A percentile compares a stretch with the other conserved stretches of the same genome.
Conservation (phyloP, 2,888 invertebrate genomes). For the Crossocerus cetratus region DNA sequence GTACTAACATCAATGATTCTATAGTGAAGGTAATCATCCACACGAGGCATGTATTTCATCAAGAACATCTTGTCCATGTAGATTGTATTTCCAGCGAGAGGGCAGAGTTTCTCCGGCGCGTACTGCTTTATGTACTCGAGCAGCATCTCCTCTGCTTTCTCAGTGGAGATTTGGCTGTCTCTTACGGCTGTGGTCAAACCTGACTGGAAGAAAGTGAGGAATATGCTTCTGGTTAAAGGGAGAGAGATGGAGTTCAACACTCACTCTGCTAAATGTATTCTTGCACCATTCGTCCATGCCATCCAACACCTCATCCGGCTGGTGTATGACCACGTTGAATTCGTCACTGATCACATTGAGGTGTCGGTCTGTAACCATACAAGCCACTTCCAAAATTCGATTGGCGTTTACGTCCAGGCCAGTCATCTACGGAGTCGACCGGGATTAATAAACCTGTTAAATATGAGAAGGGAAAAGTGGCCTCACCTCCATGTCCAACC, state of each 20-base stretch:
- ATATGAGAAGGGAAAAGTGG: too few relatives aligned
- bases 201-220: constrained; percentile 77
- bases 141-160: constrained; percentile 84
- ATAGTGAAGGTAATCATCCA: constrained; percentile 91
- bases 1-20: constrained; percentile 95
- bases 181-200: constrained; percentile 87
- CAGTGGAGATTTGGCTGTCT: constrained; percentile 82
- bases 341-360: constrained; percentile 87
- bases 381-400: constrained; percentile 92
- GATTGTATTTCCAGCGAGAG: constrained; percentile 92
- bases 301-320: constrained; percentile 84
- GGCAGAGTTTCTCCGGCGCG: constrained; percentile 80
- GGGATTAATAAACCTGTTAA: too few relatives aligned
- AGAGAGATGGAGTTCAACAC: background rate
- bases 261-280: constrained; percentile 87
- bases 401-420: constrained; percentile 88
- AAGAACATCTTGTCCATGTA: constrained; percentile 92
- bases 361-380: constrained; percentile 90
- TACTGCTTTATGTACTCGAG: constrained; percentile 84
- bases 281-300: constrained; percentile 92
- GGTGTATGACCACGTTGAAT: constrained; percentile 88
- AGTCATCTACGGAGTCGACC: constrained; percentile 83
- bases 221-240: background rate
- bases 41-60: constrained; percentile 87
- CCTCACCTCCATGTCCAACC: constrained; percentile 86